These are phyloP conservation scores for Bombyx huttoni DNA, from an alignment of 2,888 invertebrate species.

Conservation along the genomic window DNA sequence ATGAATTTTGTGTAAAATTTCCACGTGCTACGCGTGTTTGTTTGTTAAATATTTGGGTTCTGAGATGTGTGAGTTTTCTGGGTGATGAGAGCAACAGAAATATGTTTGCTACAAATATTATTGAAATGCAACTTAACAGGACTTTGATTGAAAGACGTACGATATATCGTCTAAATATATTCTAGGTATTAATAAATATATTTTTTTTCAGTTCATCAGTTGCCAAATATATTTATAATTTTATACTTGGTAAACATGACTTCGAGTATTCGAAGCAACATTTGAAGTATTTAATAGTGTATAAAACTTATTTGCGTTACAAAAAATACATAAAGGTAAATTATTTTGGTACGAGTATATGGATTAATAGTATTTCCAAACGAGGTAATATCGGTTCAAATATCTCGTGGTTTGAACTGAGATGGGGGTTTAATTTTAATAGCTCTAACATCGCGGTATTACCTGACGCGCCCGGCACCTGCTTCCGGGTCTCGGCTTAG, in stretches of 20 bases:
- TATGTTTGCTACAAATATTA: background rate
- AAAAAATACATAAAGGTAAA: no score
- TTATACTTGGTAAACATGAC: no score
- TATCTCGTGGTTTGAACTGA: background rate
- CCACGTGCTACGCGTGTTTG: constrained; percentile 1
- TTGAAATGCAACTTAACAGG: background rate
- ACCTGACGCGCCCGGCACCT: constrained; percentile 10
- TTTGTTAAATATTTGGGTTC: background rate
- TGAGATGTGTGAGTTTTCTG: background rate
- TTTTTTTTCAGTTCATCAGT: no score
- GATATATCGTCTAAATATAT: background rate
- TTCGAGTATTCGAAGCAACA: no score
- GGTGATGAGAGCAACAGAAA: background rate
- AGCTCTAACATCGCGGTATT: constrained; percentile 2
- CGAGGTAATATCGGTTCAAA: background rate
- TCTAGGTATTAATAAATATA: no score
- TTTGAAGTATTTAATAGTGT: no score
- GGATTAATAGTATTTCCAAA: no score
- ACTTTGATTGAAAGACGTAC: background rate
- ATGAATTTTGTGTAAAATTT: constrained; percentile 16
- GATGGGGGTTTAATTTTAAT: background rate
- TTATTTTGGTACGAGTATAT: no score
- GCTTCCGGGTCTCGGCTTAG: constrained; percentile 13
- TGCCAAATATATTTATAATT: no score
- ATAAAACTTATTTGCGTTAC: no score